Evolutionary conservation across 2,888 invertebrate species (phyloP).

Genomic region (Spisula solida): DNA sequence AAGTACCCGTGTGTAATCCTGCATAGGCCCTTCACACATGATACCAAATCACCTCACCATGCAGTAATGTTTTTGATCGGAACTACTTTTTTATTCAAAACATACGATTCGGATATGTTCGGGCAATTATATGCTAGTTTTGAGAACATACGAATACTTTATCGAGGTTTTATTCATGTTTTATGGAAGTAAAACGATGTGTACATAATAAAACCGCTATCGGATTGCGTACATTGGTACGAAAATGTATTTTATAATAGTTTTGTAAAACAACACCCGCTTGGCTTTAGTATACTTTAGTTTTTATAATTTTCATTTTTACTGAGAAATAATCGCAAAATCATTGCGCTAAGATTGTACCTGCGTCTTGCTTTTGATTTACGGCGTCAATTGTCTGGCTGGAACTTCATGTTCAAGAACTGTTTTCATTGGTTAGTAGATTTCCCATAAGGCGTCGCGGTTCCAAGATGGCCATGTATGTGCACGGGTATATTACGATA

Average conservation of each 20-base stretch:
- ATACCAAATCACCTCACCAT: not conserved
- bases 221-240: not conserved
- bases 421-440: not conserved
- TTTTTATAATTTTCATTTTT: not conserved
- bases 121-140: conserved; percentile 22
- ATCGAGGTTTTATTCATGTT: conserved; percentile 18
- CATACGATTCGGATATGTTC: conserved; percentile 29
- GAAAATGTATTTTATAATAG: not conserved
- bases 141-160: conserved; percentile 5
- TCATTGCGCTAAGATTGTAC: not conserved
- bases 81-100: conserved; percentile 25
- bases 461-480: not conserved
- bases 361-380: not conserved
- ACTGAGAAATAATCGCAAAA: conserved; percentile 17
- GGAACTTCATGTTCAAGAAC: too few species aligned
- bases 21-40: not conserved
- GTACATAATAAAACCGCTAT: not conserved
- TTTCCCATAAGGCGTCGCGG: not conserved
- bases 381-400: not conserved
- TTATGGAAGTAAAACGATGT: not conserved
- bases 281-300: not conserved
- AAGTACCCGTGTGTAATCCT: not conserved
- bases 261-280: not conserved
- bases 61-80: conserved; percentile 10
- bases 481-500: not conserved